Conservation (phyloP, 2,113 vertebrate species). For the Anarhynchus alexandrinus region DNA sequence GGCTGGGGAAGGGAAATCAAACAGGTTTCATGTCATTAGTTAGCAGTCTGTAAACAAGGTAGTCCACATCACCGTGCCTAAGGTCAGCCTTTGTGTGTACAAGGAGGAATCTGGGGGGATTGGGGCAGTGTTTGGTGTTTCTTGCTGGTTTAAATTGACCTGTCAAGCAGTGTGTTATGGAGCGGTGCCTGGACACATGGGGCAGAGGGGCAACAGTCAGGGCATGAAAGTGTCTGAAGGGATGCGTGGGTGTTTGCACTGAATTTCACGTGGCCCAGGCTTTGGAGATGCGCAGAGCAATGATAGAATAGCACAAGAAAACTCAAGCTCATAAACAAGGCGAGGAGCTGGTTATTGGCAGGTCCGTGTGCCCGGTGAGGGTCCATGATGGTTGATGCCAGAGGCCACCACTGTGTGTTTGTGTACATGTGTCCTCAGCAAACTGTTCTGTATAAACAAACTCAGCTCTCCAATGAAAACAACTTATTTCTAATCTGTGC, state of each 20-base stretch:
- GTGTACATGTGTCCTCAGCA: not conserved
- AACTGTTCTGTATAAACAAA: not conserved
- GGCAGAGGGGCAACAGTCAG: not conserved
- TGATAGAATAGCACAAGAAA: not conserved
- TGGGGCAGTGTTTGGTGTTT: not conserved
- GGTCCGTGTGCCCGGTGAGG: not conserved
- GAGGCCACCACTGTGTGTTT: not conserved
- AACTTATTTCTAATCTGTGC: not conserved
- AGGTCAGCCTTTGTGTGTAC: constrained; percentile 26
- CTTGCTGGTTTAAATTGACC: not conserved
- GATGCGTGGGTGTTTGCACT: not conserved
- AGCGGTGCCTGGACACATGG: not conserved
- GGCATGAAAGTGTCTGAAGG: not conserved
- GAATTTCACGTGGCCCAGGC: not conserved
- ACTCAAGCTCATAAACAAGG: not conserved
- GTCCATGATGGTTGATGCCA: not conserved
- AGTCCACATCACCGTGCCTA: constrained; percentile 9
- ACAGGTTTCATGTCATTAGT: constrained; percentile 47
- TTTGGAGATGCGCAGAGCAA: not conserved
- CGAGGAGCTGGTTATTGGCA: not conserved
- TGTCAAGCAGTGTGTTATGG: not conserved
- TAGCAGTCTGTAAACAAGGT: constrained; percentile 42
- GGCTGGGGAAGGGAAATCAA: constrained; percentile 29
- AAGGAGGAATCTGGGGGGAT: not conserved
- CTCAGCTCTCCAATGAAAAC: not conserved